Percentiles rank a stretch among this genome's conserved stretches.
Evolutionary conservation across 2,113 vertebrate species (phyloP).

Genomic region (Chaenocephalus aceratus): DNA sequence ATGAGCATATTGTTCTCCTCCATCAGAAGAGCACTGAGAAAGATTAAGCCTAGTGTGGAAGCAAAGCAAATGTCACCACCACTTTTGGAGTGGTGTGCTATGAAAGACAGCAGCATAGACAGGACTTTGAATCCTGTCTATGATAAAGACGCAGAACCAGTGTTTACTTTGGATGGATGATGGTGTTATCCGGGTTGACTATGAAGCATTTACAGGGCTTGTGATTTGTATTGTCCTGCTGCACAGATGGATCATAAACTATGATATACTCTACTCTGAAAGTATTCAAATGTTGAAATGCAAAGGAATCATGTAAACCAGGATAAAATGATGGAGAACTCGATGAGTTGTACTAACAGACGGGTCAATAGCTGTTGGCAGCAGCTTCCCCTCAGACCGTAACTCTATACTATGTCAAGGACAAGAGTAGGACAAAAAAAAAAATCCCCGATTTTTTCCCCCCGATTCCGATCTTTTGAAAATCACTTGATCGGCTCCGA

Average conservation of each 20-base stretch:
- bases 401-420: slow-evolving; percentile 62
- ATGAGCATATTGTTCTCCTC: not conserved
- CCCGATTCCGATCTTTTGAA: no score
- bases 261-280: not conserved
- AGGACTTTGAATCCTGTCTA: slow-evolving; percentile 24
- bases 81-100: slow-evolving; percentile 2
- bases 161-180: slow-evolving; percentile 24
- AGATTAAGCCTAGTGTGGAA: not conserved
- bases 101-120: slow-evolving; percentile 13
- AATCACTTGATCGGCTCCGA: no score
- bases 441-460: no score
- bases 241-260: not conserved
- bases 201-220: not conserved
- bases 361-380: slow-evolving; percentile 45
- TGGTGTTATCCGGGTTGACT: not conserved
- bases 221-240: not conserved
- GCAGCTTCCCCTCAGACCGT: slow-evolving; percentile 44
- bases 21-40: not conserved
- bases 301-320: not conserved
- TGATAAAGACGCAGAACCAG: slow-evolving; percentile 11
- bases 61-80: not conserved
- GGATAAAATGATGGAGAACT: slow-evolving; percentile 15
- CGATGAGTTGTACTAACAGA: slow-evolving; percentile 1
- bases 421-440: slow-evolving; percentile 34
- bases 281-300: not conserved